Percentiles rank a stretch among this genome's conserved stretches.
phyloP scores from a whole-genome alignment of 2,113 vertebrate genomes.

The Sebastes fasciatus region DNA sequence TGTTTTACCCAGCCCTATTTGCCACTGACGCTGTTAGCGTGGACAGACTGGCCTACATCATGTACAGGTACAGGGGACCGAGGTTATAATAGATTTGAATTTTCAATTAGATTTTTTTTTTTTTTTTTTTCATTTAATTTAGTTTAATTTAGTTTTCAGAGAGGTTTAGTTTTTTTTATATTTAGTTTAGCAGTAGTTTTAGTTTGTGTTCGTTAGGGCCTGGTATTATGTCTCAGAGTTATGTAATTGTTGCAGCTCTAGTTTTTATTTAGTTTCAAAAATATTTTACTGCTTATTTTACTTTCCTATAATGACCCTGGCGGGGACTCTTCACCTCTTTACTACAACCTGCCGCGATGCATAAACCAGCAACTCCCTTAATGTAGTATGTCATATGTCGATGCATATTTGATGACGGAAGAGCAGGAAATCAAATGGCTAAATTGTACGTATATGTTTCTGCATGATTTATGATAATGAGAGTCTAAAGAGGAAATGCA shows the following conservation, averaged over 20 bases:
- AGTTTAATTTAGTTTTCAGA: no score
- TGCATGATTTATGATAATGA: slow-evolving; percentile 67
- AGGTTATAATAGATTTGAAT: no score
- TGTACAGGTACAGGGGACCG: slow-evolving; percentile 87
- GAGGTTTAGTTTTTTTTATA: no score
- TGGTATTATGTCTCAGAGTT: no score
- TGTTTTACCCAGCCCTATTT: slow-evolving; percentile 92
- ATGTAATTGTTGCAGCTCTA: no score
- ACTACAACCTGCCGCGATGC: background rate
- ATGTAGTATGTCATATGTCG: slow-evolving; percentile 12
- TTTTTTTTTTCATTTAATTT: no score
- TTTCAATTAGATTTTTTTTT: no score
- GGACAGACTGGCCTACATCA: slow-evolving; percentile 92
- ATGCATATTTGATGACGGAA: slow-evolving; percentile 54
- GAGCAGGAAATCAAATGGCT: slow-evolving; percentile 36
- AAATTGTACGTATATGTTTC: slow-evolving; percentile 37
- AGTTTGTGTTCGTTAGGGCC: no score
- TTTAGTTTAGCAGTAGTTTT: no score
- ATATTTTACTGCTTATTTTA: no score
- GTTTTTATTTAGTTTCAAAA: no score
- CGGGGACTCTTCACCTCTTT: background rate
- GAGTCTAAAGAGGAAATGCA: slow-evolving; percentile 26
- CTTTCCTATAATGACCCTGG: no score
- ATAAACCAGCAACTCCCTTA: background rate
- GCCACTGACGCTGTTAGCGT: slow-evolving; percentile 87